These are phyloP conservation scores for Corticium candelabrum DNA, from an alignment of 37 sponge, comb jelly and placozoan species.

Conservation along the genomic window DNA sequence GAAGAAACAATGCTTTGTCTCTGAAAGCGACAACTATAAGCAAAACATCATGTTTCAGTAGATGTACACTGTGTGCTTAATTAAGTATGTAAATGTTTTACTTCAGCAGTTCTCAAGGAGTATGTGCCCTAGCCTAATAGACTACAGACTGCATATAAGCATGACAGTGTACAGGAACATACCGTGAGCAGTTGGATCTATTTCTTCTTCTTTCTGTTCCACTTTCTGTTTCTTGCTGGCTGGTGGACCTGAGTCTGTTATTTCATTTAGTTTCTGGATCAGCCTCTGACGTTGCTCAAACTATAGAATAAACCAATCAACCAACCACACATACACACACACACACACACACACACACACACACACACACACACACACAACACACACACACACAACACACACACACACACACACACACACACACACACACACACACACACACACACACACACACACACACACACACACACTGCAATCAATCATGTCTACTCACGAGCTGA, in stretches of 20 bases:
- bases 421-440: neutral
- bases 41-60: no score
- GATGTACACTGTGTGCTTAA: no score
- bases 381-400: no score
- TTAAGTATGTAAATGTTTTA: no score
- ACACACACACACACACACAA: no score
- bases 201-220: neutral
- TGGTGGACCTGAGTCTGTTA: neutral
- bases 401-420: neutral
- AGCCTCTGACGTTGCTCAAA: neutral
- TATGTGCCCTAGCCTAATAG: no score
- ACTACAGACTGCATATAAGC: no score
- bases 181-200: no score
- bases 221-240: neutral
- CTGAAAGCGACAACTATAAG: no score
- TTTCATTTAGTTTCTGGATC: neutral
- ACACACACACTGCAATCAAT: neutral
- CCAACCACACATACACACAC: neutral
- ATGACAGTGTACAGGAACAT: no score
- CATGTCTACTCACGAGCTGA: neutral
- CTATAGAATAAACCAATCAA: neutral
- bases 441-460: conserved; percentile 11
- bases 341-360: neutral
- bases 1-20: no score
- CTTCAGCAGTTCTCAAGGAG: no score